Evolutionary conservation across 1,140 invertebrate species (phyloP).

Genomic region (Paraescarpia echinospica): DNA sequence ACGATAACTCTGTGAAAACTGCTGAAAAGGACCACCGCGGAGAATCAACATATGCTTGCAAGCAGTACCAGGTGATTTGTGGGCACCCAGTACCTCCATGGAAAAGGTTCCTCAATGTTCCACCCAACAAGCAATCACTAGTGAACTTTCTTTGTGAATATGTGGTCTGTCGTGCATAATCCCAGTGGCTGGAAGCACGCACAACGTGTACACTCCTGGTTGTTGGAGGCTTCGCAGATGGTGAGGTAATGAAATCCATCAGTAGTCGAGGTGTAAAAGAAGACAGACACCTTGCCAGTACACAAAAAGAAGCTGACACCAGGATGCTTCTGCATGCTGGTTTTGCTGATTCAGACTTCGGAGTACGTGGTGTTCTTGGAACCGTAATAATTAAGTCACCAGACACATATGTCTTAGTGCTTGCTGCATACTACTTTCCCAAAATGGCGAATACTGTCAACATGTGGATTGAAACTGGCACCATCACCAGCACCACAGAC

Average conservation of each 20-base stretch:
- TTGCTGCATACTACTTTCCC: background rate
- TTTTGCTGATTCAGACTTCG: background rate
- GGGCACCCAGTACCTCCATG: too few relatives aligned
- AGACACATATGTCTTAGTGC: background rate
- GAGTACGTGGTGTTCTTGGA: background rate
- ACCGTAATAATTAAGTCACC: background rate
- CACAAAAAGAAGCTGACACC: background rate
- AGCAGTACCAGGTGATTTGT: too few relatives aligned
- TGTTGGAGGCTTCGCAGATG: too few relatives aligned
- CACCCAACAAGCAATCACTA: too few relatives aligned
- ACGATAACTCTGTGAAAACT: too few relatives aligned
- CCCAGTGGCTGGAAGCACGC: too few relatives aligned
- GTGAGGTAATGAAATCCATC: background rate
- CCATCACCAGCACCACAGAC: background rate
- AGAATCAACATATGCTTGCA: too few relatives aligned
- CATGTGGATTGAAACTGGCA: background rate
- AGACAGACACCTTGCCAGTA: background rate
- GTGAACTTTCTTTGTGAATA: too few relatives aligned
- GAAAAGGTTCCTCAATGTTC: too few relatives aligned
- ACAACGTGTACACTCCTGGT: too few relatives aligned
- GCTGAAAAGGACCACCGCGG: too few relatives aligned
- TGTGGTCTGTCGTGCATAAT: too few relatives aligned
- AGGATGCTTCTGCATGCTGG: background rate
- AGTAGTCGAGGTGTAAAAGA: background rate
- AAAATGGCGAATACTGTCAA: background rate